Evolutionary conservation across 2,888 invertebrate genomes (phyloP), one percentile per base, ranked within the genome.

Genomic region (Synanthedon myopaeformis): DNA sequence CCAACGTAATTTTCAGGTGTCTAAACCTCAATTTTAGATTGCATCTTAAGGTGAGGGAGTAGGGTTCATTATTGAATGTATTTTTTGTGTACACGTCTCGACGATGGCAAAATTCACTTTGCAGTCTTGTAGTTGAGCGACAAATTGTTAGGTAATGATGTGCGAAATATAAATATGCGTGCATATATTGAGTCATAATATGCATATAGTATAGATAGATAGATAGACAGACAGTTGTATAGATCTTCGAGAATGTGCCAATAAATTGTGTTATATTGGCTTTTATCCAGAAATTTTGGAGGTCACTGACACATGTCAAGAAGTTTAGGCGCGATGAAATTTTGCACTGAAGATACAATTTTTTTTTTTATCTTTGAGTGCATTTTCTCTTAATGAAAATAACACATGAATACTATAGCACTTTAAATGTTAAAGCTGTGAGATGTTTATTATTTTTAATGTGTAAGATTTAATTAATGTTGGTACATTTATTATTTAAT

Each of bases 111-210:
- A 58, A 35, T 57, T 56, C 57, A 58, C 41, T 61, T 62, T 61
- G 60, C 53, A 49, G 54, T 55, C 56, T 56, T 58, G 57, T 59
- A 52, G 58, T 62, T 61, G 61, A 54, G 53, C 53, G 56, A 56
- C 53, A 55, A 63, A 69, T 69, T 69, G 69, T 69, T 64, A 64
- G 63, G 66, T 67, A 75, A 75, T 73, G 73, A 67, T 60, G 65
- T 66, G 67, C 57, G 65, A 70, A 69, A 45, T 35, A 45, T n/a
- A 45, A 73, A 74, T 65, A 66, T 63, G 63, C 62, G 55, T 66
- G 62, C 63, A 65, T 64, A 59, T 57, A 57, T 45, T 35, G 35
- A 35, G 35, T 35, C 35, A 35, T 10, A 35, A 35, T 35, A 10
- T 35, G 2, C 35, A 67, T 60, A 64, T 66, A 69, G 13, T 28